Conservation (phyloP, 2,797 vertebrate species). For the Artibeus lituratus region DNA sequence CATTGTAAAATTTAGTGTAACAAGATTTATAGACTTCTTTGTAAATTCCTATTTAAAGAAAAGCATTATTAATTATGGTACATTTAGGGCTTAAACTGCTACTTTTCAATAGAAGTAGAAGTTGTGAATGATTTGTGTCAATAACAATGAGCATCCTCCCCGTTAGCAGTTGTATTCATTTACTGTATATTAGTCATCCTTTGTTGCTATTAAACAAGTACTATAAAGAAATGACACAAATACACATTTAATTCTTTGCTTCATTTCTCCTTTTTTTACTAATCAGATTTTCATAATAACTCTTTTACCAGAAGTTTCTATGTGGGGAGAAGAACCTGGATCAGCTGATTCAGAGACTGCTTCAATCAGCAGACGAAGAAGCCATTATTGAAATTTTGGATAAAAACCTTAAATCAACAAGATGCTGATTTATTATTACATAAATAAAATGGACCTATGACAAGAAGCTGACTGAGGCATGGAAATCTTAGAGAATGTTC, state of each 20-base stretch:
- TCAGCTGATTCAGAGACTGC: constrained; percentile 86
- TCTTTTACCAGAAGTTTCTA: constrained; percentile 88
- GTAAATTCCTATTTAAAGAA: constrained; percentile 16
- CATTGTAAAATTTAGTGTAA: not conserved
- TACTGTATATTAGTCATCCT: not conserved
- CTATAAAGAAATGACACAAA: not conserved
- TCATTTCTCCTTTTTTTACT: constrained; percentile 8
- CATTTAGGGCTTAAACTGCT: not conserved
- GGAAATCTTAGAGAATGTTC: constrained; percentile 24
- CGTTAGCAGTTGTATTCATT: not conserved
- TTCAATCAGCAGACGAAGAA: constrained; percentile 86
- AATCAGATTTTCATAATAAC: constrained; percentile 18
- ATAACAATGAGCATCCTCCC: not conserved
- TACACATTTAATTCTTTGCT: not conserved
- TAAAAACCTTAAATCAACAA: constrained; percentile 73
- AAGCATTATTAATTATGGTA: not conserved
- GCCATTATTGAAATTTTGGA: constrained; percentile 86
- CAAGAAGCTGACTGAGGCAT: constrained; percentile 1
- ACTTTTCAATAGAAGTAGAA: constrained; percentile 15
- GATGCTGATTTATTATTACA: constrained; percentile 33
- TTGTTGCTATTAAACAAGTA: not conserved
- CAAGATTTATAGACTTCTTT: not conserved
- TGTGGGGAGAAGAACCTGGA: constrained; percentile 88
- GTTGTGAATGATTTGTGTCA: not conserved
- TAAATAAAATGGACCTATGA: constrained; percentile 41